phyloP scores from a whole-genome alignment of 2,888 invertebrate species.

The Dicycla oo region DNA sequence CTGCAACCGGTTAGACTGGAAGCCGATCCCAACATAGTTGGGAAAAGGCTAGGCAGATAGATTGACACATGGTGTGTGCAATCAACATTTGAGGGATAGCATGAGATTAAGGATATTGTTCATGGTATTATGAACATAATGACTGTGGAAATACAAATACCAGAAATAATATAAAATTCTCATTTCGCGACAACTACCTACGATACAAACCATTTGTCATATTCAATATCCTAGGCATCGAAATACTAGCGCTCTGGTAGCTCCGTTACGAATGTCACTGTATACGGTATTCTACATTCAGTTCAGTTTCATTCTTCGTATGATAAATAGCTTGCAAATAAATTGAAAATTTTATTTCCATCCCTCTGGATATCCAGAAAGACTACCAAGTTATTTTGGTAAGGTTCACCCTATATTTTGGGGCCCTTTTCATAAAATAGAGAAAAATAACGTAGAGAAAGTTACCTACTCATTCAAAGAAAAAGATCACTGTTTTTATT shows the following conservation, averaged over 20 bases:
- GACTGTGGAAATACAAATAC: too few species aligned
- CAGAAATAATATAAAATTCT: background rate
- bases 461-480: background rate
- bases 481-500: too few species aligned
- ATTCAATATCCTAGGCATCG: background rate
- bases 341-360: background rate
- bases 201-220: conserved; percentile 15
- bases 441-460: background rate
- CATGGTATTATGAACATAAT: too few species aligned
- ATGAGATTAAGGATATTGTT: too few species aligned
- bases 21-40: too few species aligned
- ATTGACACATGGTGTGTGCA: too few species aligned
- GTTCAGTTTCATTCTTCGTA: background rate
- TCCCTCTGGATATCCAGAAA: background rate
- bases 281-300: background rate
- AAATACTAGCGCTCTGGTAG: background rate
- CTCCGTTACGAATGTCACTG: background rate
- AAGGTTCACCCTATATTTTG: background rate
- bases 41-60: too few species aligned
- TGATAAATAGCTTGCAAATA: background rate
- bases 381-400: background rate
- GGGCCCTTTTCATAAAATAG: background rate
- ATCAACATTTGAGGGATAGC: too few species aligned
- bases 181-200: background rate
- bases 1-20: too few species aligned